Evolutionary conservation across 2,113 vertebrate genomes (phyloP).

Genomic region (Callipepla squamata): DNA sequence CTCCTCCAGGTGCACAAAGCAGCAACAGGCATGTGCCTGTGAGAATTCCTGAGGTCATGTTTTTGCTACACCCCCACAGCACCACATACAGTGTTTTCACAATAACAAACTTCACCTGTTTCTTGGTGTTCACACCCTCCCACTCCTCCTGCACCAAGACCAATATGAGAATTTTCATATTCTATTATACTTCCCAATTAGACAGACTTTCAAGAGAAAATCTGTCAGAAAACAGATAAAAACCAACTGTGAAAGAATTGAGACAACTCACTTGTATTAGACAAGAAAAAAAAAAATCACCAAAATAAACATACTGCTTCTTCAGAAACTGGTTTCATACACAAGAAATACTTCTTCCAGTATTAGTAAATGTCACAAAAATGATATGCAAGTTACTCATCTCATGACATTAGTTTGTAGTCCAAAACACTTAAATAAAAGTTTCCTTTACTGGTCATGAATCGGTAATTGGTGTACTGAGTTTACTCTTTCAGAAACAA

Average conservation of each 20-base stretch:
- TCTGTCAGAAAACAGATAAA: neutral
- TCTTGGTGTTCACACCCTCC: neutral
- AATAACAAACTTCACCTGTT: too few relatives aligned
- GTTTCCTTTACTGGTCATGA: neutral
- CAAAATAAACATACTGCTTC: neutral
- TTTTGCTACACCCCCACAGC: too few relatives aligned
- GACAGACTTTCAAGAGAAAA: neutral
- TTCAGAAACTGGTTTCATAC: neutral
- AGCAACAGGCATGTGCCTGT: neutral
- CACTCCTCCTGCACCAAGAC: neutral
- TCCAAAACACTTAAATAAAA: neutral
- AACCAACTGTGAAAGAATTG: neutral
- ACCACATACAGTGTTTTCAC: too few relatives aligned
- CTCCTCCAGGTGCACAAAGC: neutral
- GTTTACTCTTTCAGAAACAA: neutral
- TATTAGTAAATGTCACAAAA: too few relatives aligned
- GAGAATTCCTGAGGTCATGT: neutral
- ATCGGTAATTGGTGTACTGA: neutral
- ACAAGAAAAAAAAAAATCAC: neutral
- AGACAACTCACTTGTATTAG: neutral
- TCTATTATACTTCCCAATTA: neutral
- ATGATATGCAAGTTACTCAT: neutral
- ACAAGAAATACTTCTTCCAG: neutral
- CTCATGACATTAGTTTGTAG: neutral
- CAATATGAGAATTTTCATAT: neutral